Evolutionary conservation across 1,140 invertebrate species (phyloP).

Genomic region (Diabrotica virgifera): DNA sequence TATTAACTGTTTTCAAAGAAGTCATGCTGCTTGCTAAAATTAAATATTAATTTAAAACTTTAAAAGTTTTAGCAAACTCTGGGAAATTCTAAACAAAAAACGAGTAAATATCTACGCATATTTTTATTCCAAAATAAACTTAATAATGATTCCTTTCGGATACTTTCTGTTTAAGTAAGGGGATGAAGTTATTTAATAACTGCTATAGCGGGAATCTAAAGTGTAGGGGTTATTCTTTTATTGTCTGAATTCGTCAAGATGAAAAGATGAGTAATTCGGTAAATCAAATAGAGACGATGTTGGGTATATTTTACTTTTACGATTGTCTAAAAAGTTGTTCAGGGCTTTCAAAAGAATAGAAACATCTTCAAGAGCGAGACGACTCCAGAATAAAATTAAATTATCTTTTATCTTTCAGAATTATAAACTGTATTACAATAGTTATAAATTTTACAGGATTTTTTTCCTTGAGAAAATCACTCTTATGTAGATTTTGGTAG

Average conservation of each 20-base stretch:
- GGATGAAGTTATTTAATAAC: constrained; percentile 1
- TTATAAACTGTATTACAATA: not conserved
- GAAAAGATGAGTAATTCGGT: not conserved
- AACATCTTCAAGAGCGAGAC: not conserved
- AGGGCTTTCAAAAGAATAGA: not conserved
- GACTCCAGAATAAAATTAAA: not conserved
- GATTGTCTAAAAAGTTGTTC: not conserved
- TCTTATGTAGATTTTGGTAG: no score
- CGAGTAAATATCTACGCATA: no score
- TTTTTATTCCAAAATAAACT: not conserved
- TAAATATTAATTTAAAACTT: no score
- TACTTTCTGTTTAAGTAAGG: not conserved
- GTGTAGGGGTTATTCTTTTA: not conserved
- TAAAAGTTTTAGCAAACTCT: no score
- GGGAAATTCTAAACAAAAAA: no score
- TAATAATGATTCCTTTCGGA: not conserved
- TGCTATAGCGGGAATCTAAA: not conserved
- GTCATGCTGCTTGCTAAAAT: no score
- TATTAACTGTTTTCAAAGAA: no score
- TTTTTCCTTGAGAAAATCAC: no score
- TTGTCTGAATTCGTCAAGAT: not conserved
- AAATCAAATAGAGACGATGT: constrained; percentile 3
- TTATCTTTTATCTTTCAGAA: not conserved
- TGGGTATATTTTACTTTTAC: not conserved
- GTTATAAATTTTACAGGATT: no score